Evolutionary conservation across 2,888 invertebrate genomes (phyloP).

Genomic region (Dyspetes luteomarginatus): DNA sequence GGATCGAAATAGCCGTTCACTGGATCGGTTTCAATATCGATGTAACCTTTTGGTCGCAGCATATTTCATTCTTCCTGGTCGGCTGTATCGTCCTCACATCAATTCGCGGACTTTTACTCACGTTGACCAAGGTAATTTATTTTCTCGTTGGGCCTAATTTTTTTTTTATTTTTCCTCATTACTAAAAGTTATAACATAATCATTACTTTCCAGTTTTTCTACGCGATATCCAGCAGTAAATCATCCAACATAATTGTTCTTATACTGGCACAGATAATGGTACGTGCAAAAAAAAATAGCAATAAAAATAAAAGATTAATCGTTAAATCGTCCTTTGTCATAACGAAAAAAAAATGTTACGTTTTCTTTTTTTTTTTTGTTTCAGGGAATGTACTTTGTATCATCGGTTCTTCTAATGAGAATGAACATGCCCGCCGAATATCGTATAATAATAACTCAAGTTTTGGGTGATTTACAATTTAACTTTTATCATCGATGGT

Average conservation of each 20-base stretch:
- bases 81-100: constrained; percentile 99
- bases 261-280: constrained; percentile 98
- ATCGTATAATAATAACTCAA: constrained; percentile 95
- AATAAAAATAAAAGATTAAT: too few species aligned
- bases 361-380: too few species aligned
- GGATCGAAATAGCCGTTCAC: constrained; percentile 97
- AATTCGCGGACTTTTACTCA: constrained; percentile 96
- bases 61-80: constrained; percentile 97
- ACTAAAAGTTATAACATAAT: constrained; percentile 11
- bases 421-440: constrained; percentile 99
- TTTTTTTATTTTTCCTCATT: constrained; percentile 36
- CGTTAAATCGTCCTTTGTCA: too few species aligned
- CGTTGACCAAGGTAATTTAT: constrained; percentile 98
- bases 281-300: constrained; percentile 80
- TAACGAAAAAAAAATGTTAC: too few species aligned
- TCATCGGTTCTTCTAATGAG: constrained; percentile 98
- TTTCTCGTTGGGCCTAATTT: constrained; percentile 9
- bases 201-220: constrained; percentile 93
- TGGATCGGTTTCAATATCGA: constrained; percentile 98
- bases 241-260: constrained; percentile 99
- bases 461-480: constrained; percentile 99
- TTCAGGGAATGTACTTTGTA: constrained; percentile 98
- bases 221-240: constrained; percentile 99
- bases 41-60: constrained; percentile 99
- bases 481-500: constrained; percentile 99